These are phyloP conservation scores for Papilio gigon DNA, from an alignment of 2,888 invertebrate genomes.

Conservation along the genomic window DNA sequence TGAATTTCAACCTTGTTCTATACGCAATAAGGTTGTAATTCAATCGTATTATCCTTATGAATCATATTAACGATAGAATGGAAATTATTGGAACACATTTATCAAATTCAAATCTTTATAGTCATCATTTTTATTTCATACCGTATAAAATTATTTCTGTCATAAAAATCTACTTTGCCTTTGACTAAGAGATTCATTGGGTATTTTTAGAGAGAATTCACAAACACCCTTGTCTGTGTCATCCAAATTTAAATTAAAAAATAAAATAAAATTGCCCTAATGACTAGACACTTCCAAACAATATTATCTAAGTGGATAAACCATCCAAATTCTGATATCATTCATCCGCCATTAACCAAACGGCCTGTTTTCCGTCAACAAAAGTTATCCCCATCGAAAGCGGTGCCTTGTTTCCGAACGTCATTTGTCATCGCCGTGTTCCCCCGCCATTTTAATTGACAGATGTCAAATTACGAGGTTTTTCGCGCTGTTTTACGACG, in stretches of 20 bases:
- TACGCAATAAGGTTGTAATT: too few species aligned
- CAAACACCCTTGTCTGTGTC: not conserved
- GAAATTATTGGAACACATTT: too few species aligned
- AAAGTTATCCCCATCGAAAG: slow-evolving; percentile 47
- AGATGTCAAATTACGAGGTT: slow-evolving; percentile 74
- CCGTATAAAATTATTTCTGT: too few species aligned
- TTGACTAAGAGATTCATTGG: not conserved
- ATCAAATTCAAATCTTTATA: too few species aligned
- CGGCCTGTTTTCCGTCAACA: slow-evolving; percentile 46
- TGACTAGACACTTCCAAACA: slow-evolving; percentile 19
- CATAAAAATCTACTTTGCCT: too few species aligned
- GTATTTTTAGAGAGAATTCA: not conserved
- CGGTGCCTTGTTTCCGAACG: slow-evolving; percentile 51
- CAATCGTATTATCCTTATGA: too few species aligned
- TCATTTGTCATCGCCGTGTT: slow-evolving; percentile 61
- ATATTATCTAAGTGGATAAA: slow-evolving; percentile 18
- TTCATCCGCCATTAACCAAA: slow-evolving; percentile 41
- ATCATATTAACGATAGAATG: too few species aligned
- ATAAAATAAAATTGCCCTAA: not conserved
- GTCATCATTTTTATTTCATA: too few species aligned
- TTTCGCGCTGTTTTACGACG: slow-evolving; percentile 71
- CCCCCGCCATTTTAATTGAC: slow-evolving; percentile 73
- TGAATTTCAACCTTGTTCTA: too few species aligned
- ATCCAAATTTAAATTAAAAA: not conserved
- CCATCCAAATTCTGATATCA: slow-evolving; percentile 32